These are phyloP conservation scores for Philhelius pedissequus DNA, from an alignment of 2,888 invertebrate species.

Conservation along the genomic window DNA sequence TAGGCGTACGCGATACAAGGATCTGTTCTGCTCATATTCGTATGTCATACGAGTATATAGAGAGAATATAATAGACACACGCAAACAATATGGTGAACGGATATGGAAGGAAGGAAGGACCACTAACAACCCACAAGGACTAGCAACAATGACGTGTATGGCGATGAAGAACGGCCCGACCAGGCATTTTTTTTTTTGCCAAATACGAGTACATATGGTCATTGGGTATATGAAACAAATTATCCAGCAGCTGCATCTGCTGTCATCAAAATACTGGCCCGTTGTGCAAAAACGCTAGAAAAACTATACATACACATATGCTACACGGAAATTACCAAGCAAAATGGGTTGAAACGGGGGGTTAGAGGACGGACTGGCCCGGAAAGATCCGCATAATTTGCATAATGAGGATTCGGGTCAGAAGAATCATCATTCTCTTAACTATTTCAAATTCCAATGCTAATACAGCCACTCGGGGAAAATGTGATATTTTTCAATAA, in stretches of 20 bases:
- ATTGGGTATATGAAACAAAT: slow-evolving; percentile 54
- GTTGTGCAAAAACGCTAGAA: slow-evolving; percentile 55
- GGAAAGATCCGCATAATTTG: slow-evolving; percentile 62
- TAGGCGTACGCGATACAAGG: slow-evolving; percentile 45
- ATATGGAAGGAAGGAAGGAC: neutral
- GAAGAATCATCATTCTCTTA: slow-evolving; percentile 56
- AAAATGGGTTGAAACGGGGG: neutral
- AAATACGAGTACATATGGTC: slow-evolving; percentile 7
- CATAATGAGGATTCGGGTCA: slow-evolving; percentile 63
- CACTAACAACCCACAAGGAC: neutral
- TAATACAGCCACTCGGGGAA: slow-evolving; percentile 44
- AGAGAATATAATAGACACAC: slow-evolving; percentile 32
- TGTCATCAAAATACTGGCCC: slow-evolving; percentile 55
- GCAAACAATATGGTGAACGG: neutral
- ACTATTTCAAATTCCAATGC: slow-evolving; percentile 59
- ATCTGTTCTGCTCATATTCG: neutral
- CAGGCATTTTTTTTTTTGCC: neutral
- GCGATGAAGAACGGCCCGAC: neutral
- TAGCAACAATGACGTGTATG: neutral
- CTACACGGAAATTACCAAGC: neutral
- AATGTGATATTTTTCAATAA: slow-evolving; percentile 61
- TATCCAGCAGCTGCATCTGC: slow-evolving; percentile 46
- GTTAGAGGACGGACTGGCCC: neutral
- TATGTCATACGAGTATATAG: neutral
- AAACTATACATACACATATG: slow-evolving; percentile 55